phyloP scores from a whole-genome alignment of 2,888 invertebrate genomes.

The Linnaemya tessellans region DNA sequence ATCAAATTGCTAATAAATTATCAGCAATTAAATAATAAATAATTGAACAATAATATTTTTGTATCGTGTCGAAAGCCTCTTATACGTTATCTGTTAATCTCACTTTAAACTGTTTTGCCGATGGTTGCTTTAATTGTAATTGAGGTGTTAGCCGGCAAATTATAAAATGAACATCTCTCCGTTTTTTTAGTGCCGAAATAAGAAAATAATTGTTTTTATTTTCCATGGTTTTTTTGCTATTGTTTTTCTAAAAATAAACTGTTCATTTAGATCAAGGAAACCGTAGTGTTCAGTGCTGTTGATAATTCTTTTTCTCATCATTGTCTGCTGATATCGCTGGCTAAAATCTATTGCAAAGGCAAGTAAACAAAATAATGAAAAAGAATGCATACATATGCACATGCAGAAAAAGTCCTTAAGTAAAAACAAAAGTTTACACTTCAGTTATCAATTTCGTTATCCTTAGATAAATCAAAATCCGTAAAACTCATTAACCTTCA shows the following conservation, averaged over 20 bases:
- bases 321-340: slow-evolving; percentile 17
- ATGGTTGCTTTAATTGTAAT: background rate
- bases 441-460: slow-evolving; percentile 57
- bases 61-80: too few relatives aligned
- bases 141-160: too few relatives aligned
- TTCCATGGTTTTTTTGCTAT: background rate
- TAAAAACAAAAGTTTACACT: slow-evolving; percentile 48
- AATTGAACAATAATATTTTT: too few relatives aligned
- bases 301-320: background rate
- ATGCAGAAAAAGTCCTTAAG: background rate
- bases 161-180: too few relatives aligned
- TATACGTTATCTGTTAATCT: too few relatives aligned
- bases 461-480: slow-evolving; percentile 48
- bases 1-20: too few relatives aligned
- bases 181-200: too few relatives aligned
- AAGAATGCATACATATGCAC: background rate
- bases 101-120: too few relatives aligned
- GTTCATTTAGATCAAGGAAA: background rate
- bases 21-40: too few relatives aligned
- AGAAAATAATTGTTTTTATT: background rate
- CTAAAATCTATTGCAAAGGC: slow-evolving; percentile 12
- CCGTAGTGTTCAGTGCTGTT: background rate
- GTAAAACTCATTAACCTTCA: slow-evolving; percentile 59
- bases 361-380: background rate
- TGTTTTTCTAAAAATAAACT: slow-evolving; percentile 3